A percentile compares a stretch with the other conserved stretches of the same genome.
Evolutionary conservation across 2,888 invertebrate genomes (phyloP).

Genomic region (Protonemura montana): DNA sequence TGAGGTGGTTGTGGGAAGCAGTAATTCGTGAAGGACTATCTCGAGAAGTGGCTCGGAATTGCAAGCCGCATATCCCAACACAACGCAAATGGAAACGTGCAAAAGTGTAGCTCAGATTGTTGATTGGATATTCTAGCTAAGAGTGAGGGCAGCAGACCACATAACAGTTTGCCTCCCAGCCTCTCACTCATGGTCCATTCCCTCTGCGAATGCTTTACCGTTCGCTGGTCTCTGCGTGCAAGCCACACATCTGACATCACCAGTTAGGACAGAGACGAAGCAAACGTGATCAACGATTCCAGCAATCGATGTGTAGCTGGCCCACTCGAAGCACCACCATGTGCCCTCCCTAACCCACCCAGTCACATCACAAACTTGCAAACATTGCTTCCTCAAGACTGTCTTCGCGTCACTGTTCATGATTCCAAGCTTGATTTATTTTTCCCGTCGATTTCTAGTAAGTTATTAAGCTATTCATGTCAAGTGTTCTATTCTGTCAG

Average conservation of each 20-base stretch:
- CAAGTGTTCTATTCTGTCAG: constrained; percentile 7
- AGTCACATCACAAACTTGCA: background rate
- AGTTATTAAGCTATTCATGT: background rate
- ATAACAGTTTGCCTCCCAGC: background rate
- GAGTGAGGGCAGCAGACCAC: background rate
- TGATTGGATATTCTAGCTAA: background rate
- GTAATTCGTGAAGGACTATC: background rate
- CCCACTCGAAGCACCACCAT: background rate
- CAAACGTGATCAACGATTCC: background rate
- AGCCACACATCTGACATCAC: background rate
- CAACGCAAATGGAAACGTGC: background rate
- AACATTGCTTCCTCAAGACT: background rate
- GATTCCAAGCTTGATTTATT: background rate
- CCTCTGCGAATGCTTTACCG: no score
- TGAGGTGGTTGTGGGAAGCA: background rate
- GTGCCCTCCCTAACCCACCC: background rate
- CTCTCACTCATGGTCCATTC: background rate
- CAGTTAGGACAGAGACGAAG: background rate
- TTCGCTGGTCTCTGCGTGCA: no score
- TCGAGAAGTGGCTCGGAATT: background rate
- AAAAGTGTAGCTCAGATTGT: background rate
- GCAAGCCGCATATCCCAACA: background rate
- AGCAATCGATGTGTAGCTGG: background rate
- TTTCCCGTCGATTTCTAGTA: background rate
- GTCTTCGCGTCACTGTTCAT: background rate